Percentiles rank a stretch among this genome's conserved stretches.
phyloP scores from a whole-genome alignment of 2,797 vertebrate genomes.

The Sebastes glaucus region DNA sequence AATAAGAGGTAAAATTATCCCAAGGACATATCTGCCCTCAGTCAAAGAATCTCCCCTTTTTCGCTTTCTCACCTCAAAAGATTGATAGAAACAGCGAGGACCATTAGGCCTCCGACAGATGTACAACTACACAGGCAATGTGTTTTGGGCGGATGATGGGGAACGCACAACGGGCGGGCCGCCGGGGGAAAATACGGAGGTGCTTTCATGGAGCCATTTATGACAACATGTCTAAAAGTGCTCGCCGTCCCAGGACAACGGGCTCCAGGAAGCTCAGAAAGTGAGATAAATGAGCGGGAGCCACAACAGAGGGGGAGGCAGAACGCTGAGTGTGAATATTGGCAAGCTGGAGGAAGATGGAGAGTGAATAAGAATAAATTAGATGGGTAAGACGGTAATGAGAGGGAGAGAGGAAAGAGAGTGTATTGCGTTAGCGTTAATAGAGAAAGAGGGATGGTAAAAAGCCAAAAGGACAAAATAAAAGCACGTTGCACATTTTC shows the following conservation, averaged over 20 bases:
- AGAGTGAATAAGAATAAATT: constrained; percentile 45
- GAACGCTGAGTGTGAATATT: constrained; percentile 28
- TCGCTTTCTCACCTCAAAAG: constrained; percentile 22
- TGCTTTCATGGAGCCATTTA: constrained; percentile 41
- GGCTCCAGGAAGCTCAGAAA: constrained; percentile 43
- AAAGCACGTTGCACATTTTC: constrained; percentile 32
- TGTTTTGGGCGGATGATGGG: constrained; percentile 9
- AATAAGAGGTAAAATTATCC: constrained; percentile 17
- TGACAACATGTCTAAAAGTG: constrained; percentile 43
- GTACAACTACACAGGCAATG: constrained; percentile 1
- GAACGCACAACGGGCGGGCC: neutral
- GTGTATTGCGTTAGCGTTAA: constrained; percentile 30
- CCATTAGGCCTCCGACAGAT: constrained; percentile 37
- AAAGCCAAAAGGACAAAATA: constrained; percentile 27
- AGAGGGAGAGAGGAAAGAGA: neutral
- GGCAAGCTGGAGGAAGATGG: constrained; percentile 30
- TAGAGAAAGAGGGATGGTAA: constrained; percentile 1
- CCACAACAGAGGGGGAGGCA: constrained; percentile 31
- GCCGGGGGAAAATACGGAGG: constrained; percentile 1
- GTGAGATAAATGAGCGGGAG: constrained; percentile 64
- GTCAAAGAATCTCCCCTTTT: constrained; percentile 2
- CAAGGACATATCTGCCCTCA: neutral
- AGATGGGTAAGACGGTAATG: constrained; percentile 37
- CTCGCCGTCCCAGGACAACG: constrained; percentile 40
- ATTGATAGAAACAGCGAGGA: constrained; percentile 26